phyloP scores from a whole-genome alignment of 2,888 invertebrate genomes.

The Nephrotoma appendiculata region DNA sequence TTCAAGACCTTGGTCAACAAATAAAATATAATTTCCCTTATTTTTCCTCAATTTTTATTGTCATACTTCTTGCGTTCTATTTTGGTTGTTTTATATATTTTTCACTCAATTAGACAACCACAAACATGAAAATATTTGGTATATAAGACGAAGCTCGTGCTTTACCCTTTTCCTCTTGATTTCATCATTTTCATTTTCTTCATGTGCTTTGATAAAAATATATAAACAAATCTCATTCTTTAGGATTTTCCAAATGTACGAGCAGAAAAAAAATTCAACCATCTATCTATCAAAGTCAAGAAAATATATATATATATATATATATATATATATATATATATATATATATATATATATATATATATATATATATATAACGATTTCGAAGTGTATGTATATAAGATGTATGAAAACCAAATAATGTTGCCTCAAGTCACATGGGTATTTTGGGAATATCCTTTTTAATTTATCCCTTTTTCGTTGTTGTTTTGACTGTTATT shows the following conservation, averaged over 20 bases:
- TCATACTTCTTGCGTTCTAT: not conserved
- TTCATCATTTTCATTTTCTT: not conserved
- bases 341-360: not conserved
- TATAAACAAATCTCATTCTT: not conserved
- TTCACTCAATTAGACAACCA: not conserved
- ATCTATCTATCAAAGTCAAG: not conserved
- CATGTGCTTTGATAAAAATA: not conserved
- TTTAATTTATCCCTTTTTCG: not conserved
- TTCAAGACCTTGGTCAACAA: not conserved
- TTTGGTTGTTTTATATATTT: not conserved
- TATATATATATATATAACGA: not conserved
- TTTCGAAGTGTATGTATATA: not conserved
- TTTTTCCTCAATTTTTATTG: not conserved
- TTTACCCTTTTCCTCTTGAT: not conserved
- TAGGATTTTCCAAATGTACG: not conserved
- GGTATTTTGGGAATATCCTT: not conserved
- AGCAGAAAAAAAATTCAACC: not conserved
- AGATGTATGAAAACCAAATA: not conserved
- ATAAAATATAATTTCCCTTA: not conserved
- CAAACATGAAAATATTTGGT: not conserved
- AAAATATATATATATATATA: not conserved
- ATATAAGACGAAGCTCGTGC: not conserved
- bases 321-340: not conserved
- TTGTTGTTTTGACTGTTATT: not conserved
- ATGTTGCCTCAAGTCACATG: not conserved